phyloP scores from a whole-genome alignment of 2,797 vertebrate species.

The Vespertilio murinus region DNA sequence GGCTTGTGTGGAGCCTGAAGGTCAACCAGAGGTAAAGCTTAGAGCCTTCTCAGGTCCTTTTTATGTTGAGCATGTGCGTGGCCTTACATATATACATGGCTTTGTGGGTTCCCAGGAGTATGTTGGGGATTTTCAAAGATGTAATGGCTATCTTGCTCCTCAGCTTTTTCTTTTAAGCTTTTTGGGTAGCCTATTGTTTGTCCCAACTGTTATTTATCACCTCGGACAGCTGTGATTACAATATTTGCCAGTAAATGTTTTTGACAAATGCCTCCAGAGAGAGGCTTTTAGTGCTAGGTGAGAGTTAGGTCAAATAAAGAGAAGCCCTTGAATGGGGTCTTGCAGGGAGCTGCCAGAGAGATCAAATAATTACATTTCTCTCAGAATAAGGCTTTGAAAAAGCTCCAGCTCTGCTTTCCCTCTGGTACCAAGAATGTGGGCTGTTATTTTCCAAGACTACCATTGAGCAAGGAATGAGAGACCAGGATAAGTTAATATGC shows the following conservation, averaged over 20 bases:
- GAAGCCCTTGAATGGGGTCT: neutral
- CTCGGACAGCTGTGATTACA: neutral
- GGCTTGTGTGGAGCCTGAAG: neutral
- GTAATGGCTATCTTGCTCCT: neutral
- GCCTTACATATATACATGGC: neutral
- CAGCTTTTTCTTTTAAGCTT: neutral
- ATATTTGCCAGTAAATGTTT: neutral
- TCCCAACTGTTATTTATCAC: neutral
- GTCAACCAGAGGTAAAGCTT: neutral
- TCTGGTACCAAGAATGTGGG: neutral
- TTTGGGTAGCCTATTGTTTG: neutral
- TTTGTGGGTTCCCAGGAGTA: neutral
- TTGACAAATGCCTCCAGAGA: neutral
- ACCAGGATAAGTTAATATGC: neutral
- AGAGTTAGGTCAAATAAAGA: conserved; percentile 18
- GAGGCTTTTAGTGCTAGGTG: neutral
- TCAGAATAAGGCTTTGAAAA: conserved; percentile 1
- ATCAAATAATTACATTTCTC: neutral
- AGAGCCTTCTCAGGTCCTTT: neutral
- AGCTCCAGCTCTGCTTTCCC: neutral
- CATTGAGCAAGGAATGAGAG: neutral
- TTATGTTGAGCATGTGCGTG: neutral
- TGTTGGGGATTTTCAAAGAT: neutral
- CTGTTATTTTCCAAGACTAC: neutral
- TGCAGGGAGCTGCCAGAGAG: neutral